Percentiles rank a stretch among this genome's conserved stretches.
phyloP scores from a whole-genome alignment of 1,140 invertebrate species.

The Cephus cinctus region DNA sequence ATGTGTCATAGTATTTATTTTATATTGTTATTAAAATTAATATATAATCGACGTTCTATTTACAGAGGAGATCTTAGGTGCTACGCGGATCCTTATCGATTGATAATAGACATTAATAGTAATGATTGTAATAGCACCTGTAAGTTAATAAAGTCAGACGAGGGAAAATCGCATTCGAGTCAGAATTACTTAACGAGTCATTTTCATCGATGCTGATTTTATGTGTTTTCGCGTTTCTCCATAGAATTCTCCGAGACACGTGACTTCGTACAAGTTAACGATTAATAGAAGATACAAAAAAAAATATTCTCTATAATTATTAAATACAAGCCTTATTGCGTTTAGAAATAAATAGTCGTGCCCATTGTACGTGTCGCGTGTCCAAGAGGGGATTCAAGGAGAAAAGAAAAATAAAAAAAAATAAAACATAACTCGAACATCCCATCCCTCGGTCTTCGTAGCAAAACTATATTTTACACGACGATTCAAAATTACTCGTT shows the following conservation, averaged over 20 bases:
- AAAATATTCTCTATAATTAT: constrained; percentile 20
- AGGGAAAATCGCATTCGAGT: constrained; percentile 15
- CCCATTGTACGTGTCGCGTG: no score
- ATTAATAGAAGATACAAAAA: constrained; percentile 9
- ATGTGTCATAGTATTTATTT: constrained; percentile 43
- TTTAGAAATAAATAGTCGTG: no score
- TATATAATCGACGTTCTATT: constrained; percentile 44
- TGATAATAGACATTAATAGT: constrained; percentile 34
- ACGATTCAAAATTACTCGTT: constrained; percentile 21
- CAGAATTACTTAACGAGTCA: no score
- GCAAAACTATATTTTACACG: constrained; percentile 26
- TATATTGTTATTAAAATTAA: constrained; percentile 47
- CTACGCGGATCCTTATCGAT: constrained; percentile 31
- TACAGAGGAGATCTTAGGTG: constrained; percentile 35
- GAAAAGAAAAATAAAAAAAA: constrained; percentile 18
- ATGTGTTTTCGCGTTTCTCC: constrained; percentile 12
- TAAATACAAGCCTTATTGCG: constrained; percentile 17
- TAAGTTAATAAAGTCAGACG: constrained; percentile 15
- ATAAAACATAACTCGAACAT: constrained; percentile 3
- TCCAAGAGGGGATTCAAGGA: constrained; percentile 13
- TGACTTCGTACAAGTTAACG: constrained; percentile 8
- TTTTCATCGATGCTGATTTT: constrained; percentile 15
- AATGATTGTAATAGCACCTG: constrained; percentile 28
- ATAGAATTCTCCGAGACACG: neutral
- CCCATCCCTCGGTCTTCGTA: constrained; percentile 15